Percentiles rank a stretch among this genome's conserved stretches.
phyloP scores from a whole-genome alignment of 2,113 vertebrate species.

The Ammodytes marinus region DNA sequence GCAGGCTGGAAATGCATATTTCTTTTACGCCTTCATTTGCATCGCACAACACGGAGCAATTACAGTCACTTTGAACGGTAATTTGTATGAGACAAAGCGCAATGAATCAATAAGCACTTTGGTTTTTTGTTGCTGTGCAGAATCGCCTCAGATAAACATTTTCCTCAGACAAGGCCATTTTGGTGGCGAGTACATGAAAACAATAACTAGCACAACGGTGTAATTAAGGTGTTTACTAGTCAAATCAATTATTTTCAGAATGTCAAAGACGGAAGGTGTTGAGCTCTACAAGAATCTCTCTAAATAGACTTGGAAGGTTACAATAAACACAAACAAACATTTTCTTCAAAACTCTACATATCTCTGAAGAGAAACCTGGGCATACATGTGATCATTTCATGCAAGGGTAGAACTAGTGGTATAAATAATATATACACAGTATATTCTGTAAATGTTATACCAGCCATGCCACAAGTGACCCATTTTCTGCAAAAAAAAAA shows the following conservation, averaged over 20 bases:
- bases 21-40: constrained; percentile 74
- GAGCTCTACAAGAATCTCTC: not conserved
- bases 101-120: constrained; percentile 74
- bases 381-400: not conserved
- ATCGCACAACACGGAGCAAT: constrained; percentile 70
- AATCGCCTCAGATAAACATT: constrained; percentile 43
- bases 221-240: constrained; percentile 49
- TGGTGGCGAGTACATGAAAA: constrained; percentile 55
- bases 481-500: not conserved
- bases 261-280: constrained; percentile 17
- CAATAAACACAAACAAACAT: constrained; percentile 8
- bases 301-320: constrained; percentile 12
- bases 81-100: constrained; percentile 73
- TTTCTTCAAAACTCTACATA: constrained; percentile 1
- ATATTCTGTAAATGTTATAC: not conserved
- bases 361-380: not conserved
- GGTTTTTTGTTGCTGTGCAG: constrained; percentile 38
- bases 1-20: constrained; percentile 70
- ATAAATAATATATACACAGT: not conserved
- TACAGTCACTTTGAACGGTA: constrained; percentile 76
- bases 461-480: not conserved
- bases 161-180: constrained; percentile 44
- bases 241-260: constrained; percentile 20
- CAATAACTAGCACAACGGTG: constrained; percentile 23
- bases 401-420: not conserved